Evolutionary conservation across 2,888 invertebrate species (phyloP), one percentile per base, ranked within the genome.

Genomic region (Piscicola geometra): DNA sequence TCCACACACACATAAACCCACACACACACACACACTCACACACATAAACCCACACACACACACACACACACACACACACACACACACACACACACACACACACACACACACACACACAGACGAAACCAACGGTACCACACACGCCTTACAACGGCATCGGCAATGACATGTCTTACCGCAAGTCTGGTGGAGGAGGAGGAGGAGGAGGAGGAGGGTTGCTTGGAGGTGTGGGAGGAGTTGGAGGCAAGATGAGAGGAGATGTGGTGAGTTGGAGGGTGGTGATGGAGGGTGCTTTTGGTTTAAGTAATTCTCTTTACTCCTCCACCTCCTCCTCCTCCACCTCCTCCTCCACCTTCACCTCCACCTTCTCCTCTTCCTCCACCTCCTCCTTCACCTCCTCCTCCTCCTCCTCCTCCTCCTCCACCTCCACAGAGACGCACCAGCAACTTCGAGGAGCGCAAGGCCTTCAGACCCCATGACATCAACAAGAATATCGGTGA

Each of bases 81-180:
- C 52, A 50, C n/a, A 15, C 15, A 15, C 15, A 15, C 52, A 50
- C 52, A 50, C 52, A 50, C 15, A 21, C 15, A 18, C 15, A 18
- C 52, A 18, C n/a, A n/a, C n/a, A n/a, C n/a, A n/a, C n/a, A n/a
- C 30, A 15, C 30, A 28, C 25, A 64, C 70, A 72, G 72, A 72
- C 72, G 28, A 72, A 72, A 52, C 47, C 72, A 3, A 50, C 32
- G 28, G 56, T 30, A 30, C 72, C 72, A 15, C 72, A 72, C 35
- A 56, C 47, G 30, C 72, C 72, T 30, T 72, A 72, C 72, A 72
- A 72, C 33, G 47, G 52, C 0, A 9, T 47, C 21, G n/a, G n/a
- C n/a, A 47, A 47, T 47, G 50, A 47, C 50, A 21, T 47, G 50
- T 9, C 50, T 47, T 47, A 47, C 50, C 21, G 9, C 50, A 56